Evolutionary conservation across 2,888 invertebrate genomes (phyloP), one percentile per base, ranked within the genome.

Genomic region (Catocala nupta): DNA sequence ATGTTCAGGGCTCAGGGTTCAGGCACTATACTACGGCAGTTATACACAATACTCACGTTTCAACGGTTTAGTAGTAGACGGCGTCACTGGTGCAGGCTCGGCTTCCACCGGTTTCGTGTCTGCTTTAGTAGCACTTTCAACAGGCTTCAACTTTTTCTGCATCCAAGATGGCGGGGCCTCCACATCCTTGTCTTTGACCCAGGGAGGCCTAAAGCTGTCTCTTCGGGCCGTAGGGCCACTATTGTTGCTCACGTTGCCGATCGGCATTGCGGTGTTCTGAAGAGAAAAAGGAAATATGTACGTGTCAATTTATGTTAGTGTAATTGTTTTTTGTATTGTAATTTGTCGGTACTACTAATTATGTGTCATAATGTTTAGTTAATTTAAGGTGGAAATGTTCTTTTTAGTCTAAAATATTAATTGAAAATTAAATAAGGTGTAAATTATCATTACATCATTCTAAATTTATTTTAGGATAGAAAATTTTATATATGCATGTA

Each of bases 141-240:
- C 93, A 1, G 93, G 91, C 67, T 92, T 93, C 16, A 94, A 79
- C 63, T 94, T 95, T 78, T 93, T 95, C 70, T 96, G 92, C 9
- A 95, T 94, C 96, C 96, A 96, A 1, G 96, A 94, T 7, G 96
- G 96, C 0, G 95, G 90, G 3, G 95, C 87, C 13, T 96, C 95
- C 0, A 92, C 88, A 6, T 96, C 96, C 63, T 94, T 95, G 0
- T 96, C 96, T 81, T 96, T 96, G 55, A 97, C 96, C 96, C 97
- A 97, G 6, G 97, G 97, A 45, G 97, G 96, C 68, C 96, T 92
- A 86, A 96, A 96, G 65, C 96, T 96, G 70, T 96, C 96, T 69
- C 96, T 92, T 81, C 95, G 25, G 25, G 25, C 25, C 4, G 25
- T 95, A 51, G 95, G 90, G 33, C 64, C 92, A 88, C 48, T 93